A percentile compares a stretch with the other conserved stretches of the same genome.
These are phyloP conservation scores for Phyllopteryx taeniolatus DNA, from an alignment of 2,113 vertebrate genomes.

Conservation along the genomic window DNA sequence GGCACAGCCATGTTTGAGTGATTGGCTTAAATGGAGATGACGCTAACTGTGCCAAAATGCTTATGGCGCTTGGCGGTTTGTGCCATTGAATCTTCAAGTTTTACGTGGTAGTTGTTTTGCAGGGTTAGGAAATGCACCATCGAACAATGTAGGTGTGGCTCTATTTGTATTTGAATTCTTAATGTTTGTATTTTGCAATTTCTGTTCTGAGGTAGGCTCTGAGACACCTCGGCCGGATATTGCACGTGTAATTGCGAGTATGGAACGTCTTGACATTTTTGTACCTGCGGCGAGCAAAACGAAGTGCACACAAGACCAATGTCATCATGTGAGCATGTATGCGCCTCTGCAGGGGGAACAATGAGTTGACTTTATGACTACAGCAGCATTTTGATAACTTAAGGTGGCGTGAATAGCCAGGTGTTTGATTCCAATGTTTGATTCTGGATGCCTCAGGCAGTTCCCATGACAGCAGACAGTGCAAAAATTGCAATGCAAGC, in stretches of 20 bases:
- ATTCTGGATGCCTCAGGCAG: not conserved
- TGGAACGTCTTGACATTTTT: conserved; percentile 56
- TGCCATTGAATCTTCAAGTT: too few relatives aligned
- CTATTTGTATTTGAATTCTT: too few relatives aligned
- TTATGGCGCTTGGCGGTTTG: too few relatives aligned
- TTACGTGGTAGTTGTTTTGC: too few relatives aligned
- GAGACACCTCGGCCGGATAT: conserved; percentile 22
- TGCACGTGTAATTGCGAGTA: conserved; percentile 59
- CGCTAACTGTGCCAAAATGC: too few relatives aligned
- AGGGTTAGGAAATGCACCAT: too few relatives aligned
- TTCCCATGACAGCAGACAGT: not conserved
- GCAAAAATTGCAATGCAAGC: not conserved
- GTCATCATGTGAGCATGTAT: not conserved
- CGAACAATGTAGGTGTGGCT: too few relatives aligned
- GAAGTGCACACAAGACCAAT: conserved; percentile 31
- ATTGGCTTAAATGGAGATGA: too few relatives aligned
- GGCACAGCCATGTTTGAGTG: too few relatives aligned
- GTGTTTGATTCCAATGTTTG: not conserved
- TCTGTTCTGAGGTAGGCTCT: not conserved
- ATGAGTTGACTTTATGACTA: not conserved
- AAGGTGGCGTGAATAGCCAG: not conserved
- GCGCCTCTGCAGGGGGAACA: not conserved
- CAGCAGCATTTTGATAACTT: too few relatives aligned
- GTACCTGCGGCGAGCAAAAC: conserved; percentile 47
- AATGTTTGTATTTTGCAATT: too few relatives aligned